Evolutionary conservation across 2,888 invertebrate genomes (phyloP), one percentile per base, ranked within the genome.

Genomic region (Eristalis tenax): DNA sequence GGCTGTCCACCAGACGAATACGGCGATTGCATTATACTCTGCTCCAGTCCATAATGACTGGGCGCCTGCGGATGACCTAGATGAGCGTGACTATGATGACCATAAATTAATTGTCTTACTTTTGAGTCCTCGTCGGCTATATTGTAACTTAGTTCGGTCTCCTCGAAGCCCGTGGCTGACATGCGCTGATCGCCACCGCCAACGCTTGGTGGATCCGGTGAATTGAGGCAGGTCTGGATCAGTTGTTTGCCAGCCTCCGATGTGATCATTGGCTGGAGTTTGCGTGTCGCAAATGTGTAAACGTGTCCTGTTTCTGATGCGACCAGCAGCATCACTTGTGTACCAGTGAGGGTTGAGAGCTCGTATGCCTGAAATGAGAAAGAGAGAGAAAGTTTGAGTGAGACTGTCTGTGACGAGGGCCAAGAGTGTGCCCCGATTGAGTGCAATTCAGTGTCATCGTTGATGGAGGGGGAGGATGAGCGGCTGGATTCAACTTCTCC

Each of bases 241-340:
- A 99, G 95, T 89, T 98, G 97, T 94, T 99, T 99, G 90, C 99
- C 99, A 83, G 97, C 97, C 93, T 97, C 97, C 90, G 99, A 99
- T 66, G 99, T 99, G 93, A 99, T 99, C 99, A 99, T 99, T 89
- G 99, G 99, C 94, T 99, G 99, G 75, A 99, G 95, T 93, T 99
- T 99, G 90, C 99, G 96, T 90, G 99, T 99, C 89, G 99, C 99
- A 94, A 99, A 99, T 88, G 99, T 99, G 94, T 99, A 99, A 91
- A 99, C 99, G 94, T 99, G 99, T 75, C 99, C 99, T 23, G 99
- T 99, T 94, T 99, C 99, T 89, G 98, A 99, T 86, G 99, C 99
- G 89, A 99, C 99, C 92, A 99, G 95, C 91, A 99, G 95, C 99
- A 99, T 99, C 93, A 99, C 99, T 94, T 99, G 99, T 43, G 99